These are phyloP conservation scores for Cataglyphis livida DNA, from an alignment of 2,888 invertebrate genomes.

Conservation along the genomic window DNA sequence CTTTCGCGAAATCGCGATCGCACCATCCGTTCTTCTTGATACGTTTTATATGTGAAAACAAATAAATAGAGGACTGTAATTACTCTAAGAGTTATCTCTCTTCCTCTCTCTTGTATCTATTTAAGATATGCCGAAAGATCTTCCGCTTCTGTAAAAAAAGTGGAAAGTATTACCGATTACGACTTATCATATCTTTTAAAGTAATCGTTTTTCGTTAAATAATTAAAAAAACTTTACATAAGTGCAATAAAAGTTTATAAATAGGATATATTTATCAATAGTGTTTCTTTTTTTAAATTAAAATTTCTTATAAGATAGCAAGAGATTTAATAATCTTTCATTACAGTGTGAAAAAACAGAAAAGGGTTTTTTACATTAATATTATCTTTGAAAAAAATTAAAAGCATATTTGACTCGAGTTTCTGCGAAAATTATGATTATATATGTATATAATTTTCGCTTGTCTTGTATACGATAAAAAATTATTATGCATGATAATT, in stretches of 20 bases:
- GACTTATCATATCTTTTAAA: not conserved
- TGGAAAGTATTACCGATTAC: not conserved
- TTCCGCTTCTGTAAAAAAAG: not conserved
- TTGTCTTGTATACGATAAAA: not conserved
- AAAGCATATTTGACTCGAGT: not conserved
- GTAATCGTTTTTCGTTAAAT: not conserved
- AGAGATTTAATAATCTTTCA: not conserved
- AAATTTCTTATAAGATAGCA: not conserved
- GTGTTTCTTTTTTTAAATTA: not conserved
- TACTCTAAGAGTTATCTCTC: constrained; percentile 56
- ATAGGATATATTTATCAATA: not conserved
- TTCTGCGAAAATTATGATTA: not conserved
- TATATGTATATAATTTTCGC: not conserved
- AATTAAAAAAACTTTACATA: not conserved
- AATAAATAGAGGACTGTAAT: constrained; percentile 70
- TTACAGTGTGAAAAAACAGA: not conserved
- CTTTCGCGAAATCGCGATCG: not conserved
- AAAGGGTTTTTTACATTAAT: not conserved
- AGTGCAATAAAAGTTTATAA: not conserved
- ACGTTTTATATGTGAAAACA: constrained; percentile 71
- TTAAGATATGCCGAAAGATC: not conserved
- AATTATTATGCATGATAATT: constrained; percentile 54
- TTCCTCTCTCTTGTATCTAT: not conserved
- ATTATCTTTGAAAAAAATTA: not conserved
- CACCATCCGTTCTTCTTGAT: constrained; percentile 62